phyloP scores from a whole-genome alignment of 2,797 vertebrate genomes.

The Columba guinea region DNA sequence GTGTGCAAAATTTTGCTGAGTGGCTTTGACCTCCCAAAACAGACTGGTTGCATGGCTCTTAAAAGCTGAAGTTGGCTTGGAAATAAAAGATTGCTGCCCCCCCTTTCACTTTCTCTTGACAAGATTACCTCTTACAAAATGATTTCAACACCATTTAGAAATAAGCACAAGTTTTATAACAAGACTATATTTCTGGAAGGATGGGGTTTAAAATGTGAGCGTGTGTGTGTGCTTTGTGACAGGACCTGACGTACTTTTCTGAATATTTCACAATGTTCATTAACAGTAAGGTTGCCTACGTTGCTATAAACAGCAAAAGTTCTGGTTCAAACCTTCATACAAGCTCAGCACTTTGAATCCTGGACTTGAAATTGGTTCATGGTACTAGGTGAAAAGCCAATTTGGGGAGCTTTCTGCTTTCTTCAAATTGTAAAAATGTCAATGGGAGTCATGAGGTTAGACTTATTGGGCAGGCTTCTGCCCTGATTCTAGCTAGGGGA shows the following conservation, averaged over 20 bases:
- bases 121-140: constrained; percentile 34
- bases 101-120: constrained; percentile 29
- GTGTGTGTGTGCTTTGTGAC: background rate
- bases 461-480: constrained; percentile 37
- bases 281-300: constrained; percentile 15
- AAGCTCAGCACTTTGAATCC: constrained; percentile 17
- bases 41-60: background rate
- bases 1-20: background rate
- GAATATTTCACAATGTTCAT: constrained; percentile 50
- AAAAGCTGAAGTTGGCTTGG: constrained; percentile 49
- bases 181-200: constrained; percentile 19
- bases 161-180: constrained; percentile 33
- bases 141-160: background rate
- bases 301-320: background rate
- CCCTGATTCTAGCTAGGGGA: constrained; percentile 56
- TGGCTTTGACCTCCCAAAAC: background rate
- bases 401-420: constrained; percentile 29
- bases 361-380: constrained; percentile 24
- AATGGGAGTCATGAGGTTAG: constrained; percentile 48
- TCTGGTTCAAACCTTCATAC: background rate
- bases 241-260: background rate
- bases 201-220: background rate
- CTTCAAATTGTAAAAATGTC: constrained; percentile 59
- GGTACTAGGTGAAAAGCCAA: constrained; percentile 20
- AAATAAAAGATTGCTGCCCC: constrained; percentile 11